A percentile compares a stretch with the other conserved stretches of the same genome.
phyloP scores from a whole-genome alignment of 2,113 vertebrate species.

The Speoplatyrhinus poulsoni region DNA sequence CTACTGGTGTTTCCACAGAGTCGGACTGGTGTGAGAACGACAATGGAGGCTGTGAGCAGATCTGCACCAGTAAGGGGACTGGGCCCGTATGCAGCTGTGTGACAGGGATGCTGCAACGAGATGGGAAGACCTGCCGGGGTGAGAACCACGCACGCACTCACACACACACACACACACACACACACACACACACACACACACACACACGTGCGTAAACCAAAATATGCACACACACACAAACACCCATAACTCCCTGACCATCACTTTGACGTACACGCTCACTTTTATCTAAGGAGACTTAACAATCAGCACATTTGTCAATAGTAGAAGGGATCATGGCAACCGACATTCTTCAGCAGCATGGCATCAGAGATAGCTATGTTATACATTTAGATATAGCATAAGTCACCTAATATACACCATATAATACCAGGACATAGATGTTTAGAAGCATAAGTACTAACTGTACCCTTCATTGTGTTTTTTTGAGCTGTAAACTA shows the following conservation, averaged over 20 bases:
- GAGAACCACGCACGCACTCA: constrained; percentile 36
- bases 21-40: constrained; percentile 89
- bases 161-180: constrained; percentile 11
- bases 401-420: too few species aligned
- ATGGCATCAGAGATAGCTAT: too few species aligned
- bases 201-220: constrained; percentile 10
- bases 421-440: too few species aligned
- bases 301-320: too few species aligned
- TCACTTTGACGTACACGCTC: background rate
- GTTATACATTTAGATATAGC: too few species aligned
- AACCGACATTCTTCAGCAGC: too few species aligned
- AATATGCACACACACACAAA: background rate
- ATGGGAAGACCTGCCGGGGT: constrained; percentile 89
- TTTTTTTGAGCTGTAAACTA: too few species aligned
- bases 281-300: background rate
- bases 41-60: constrained; percentile 95
- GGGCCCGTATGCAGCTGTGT: constrained; percentile 93
- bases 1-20: constrained; percentile 66
- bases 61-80: constrained; percentile 84
- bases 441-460: too few species aligned
- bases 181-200: background rate
- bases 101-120: constrained; percentile 88
- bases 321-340: too few species aligned
- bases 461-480: too few species aligned
- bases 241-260: background rate